phyloP scores from a whole-genome alignment of 2,113 vertebrate genomes.

The Marmota monax region DNA sequence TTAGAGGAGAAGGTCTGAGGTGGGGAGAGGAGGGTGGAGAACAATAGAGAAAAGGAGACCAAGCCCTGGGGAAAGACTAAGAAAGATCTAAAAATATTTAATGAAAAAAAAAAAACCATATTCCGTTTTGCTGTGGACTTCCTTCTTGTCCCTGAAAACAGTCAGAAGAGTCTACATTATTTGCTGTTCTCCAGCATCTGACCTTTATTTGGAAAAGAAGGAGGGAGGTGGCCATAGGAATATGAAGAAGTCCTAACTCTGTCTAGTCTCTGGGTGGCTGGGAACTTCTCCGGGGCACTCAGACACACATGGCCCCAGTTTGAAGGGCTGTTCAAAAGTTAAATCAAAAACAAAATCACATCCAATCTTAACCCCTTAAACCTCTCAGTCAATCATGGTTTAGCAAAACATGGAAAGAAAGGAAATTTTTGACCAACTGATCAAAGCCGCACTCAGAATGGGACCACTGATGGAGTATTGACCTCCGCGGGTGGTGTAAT shows the following conservation, averaged over 20 bases:
- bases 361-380: slow-evolving; percentile 28
- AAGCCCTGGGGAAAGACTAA: not conserved
- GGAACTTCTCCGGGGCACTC: not conserved
- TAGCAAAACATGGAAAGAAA: slow-evolving; percentile 75
- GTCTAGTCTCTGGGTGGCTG: not conserved
- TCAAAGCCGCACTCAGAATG: slow-evolving; percentile 73
- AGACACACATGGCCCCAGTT: not conserved
- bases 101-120: not conserved
- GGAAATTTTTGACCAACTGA: slow-evolving; percentile 78
- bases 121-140: not conserved
- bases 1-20: not conserved
- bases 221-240: not conserved
- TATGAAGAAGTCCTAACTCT: not conserved
- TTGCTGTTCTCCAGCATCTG: not conserved
- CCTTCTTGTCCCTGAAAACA: not conserved
- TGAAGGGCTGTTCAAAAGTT: not conserved
- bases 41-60: not conserved
- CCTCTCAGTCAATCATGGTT: slow-evolving; percentile 54
- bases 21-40: fast-evolving
- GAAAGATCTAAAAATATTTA: not conserved
- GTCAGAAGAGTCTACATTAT: not conserved
- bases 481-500: slow-evolving; percentile 75
- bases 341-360: slow-evolving; percentile 67
- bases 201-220: too few relatives aligned
- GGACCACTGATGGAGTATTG: slow-evolving; percentile 81